Conservation (phyloP, 2,797 vertebrate genomes). For the Lithobates sylvaticus region DNA sequence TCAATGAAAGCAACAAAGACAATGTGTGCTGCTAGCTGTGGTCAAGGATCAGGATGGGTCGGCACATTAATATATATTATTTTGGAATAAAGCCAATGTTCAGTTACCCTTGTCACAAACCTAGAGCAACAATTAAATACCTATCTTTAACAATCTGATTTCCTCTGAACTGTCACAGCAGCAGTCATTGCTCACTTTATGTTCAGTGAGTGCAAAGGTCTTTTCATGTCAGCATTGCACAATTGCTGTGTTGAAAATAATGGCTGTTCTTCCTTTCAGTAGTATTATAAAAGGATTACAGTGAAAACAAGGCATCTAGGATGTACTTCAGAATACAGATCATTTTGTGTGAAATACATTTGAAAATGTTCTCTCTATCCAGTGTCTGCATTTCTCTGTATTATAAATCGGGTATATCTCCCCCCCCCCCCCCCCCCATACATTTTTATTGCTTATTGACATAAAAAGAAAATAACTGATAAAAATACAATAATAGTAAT, state of each 20-base stretch:
- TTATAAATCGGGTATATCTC: no score
- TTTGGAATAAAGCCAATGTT: background rate
- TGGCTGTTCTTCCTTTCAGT: background rate
- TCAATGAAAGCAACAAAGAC: background rate
- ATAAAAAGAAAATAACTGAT: no score
- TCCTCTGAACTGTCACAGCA: no score
- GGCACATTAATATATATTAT: background rate
- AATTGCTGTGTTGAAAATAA: constrained; percentile 28
- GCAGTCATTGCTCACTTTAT: background rate
- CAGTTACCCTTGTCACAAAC: background rate
- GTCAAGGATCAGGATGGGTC: background rate
- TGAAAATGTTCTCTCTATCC: no score
- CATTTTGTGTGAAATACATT: no score
- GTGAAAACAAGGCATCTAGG: background rate
- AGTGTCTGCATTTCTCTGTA: background rate
- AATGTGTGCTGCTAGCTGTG: background rate
- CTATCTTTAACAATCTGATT: no score
- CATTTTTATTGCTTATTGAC: no score
- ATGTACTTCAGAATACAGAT: no score
- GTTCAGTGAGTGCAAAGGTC: constrained; percentile 46
- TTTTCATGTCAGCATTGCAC: constrained; percentile 22
- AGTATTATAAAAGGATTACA: constrained; percentile 2
- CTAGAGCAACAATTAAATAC: background rate
- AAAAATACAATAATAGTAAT: no score
- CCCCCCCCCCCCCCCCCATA: no score